Base-by-base conservation (phyloP, 2,797 vertebrate species). In the Sebastolobus alascanus region DNA sequence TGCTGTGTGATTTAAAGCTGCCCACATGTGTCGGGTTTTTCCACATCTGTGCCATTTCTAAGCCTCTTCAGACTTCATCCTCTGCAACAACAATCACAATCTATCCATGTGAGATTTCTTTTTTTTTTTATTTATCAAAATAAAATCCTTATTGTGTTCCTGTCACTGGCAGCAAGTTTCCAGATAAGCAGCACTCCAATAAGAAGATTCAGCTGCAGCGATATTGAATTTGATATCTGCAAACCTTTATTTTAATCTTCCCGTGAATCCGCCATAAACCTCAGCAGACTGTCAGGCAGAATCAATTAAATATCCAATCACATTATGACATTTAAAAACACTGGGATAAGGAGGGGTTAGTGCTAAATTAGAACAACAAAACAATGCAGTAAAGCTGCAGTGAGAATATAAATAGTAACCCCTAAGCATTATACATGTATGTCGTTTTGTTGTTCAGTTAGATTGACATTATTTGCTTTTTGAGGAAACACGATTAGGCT, bases 181-280 rank as follows among this genome's bases (percentile, higher is more conserved):
- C 64, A 83, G 67, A 84, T 80, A 86, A 80, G 59, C 77, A 54
- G 12, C 4, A 7, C 20, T 77, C 31, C 35, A 80, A 73, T 82
- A 60, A 79, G 37, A 66, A 11, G 54, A 50, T 74, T 69, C 73
- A 71, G 46, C 73, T 80, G 75, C n/a, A 76, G 50, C 14, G 59
- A 85, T 82, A 82, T 59, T 79, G 55, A 83, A 81, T 78, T 72
- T 72, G 12, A 78, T 78, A 79, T 82, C 59, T 65, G 61, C 25
- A 35, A 71, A 68, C 31, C 16, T 81, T 87, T 73, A 56, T 83
- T 77, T 82, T 54, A 66, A 82, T 59, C 61, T 81, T 80, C 60
- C 66, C 67, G 73, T 22, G 12, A 38, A 31, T 69, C 63, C 37
- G 8, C 59, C 38, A 60, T 50, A 76, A 69, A 86, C 14, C 22